phyloP scores from a whole-genome alignment of 2,113 vertebrate species.

The Fregetta grallaria region DNA sequence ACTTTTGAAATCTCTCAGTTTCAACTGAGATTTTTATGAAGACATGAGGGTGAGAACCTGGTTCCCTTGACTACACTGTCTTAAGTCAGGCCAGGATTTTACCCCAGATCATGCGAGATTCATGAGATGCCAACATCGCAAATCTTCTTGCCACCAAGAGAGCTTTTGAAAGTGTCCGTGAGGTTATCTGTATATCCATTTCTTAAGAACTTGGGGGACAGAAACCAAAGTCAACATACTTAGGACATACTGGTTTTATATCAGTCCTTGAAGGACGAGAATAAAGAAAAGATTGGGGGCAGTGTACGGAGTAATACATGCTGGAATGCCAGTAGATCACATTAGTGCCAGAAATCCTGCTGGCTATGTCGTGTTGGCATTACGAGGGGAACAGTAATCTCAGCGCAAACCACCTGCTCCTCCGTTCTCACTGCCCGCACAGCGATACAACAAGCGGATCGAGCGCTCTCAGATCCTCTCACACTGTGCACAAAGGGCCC shows the following conservation, averaged over 20 bases:
- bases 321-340: not conserved
- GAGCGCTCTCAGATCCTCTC: not conserved
- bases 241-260: not conserved
- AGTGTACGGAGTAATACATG: not conserved
- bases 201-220: not conserved
- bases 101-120: not conserved
- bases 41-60: not conserved
- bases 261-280: not conserved
- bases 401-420: not conserved
- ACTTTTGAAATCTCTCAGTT: not conserved
- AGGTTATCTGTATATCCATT: not conserved
- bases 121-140: not conserved
- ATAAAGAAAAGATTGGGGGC: not conserved
- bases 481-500: not conserved
- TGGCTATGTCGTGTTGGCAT: not conserved
- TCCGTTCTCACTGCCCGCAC: not conserved
- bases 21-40: not conserved
- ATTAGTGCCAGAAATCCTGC: not conserved
- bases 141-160: not conserved
- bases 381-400: not conserved
- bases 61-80: not conserved
- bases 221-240: not conserved
- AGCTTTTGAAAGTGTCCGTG: not conserved
- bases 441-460: rapidly evolving
- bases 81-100: not conserved